Evolutionary conservation across 1,140 invertebrate species (phyloP).

Genomic region (Microplitis mediator): DNA sequence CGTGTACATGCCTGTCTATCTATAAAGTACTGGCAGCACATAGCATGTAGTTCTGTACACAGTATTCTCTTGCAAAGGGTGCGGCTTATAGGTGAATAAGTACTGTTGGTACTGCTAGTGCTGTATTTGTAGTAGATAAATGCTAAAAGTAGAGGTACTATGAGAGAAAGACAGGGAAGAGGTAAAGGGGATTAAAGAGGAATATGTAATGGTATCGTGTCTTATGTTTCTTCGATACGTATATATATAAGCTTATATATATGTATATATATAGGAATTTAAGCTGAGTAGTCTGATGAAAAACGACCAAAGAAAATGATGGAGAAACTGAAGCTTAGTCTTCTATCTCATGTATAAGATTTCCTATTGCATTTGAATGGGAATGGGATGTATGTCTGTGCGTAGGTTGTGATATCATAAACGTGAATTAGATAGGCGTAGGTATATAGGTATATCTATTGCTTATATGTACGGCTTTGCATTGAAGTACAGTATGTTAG

Average conservation of each 20-base stretch:
- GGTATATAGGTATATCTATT: not conserved
- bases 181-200: not conserved
- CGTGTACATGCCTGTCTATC: too few relatives aligned
- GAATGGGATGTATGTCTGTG: not conserved
- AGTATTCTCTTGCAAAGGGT: slow-evolving; percentile 15
- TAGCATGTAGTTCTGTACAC: not conserved
- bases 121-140: slow-evolving; percentile 6
- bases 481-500: not conserved
- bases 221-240: too few relatives aligned
- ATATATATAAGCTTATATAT: too few relatives aligned
- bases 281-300: too few relatives aligned
- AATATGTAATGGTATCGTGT: not conserved
- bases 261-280: too few relatives aligned
- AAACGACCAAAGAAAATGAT: too few relatives aligned
- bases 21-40: too few relatives aligned
- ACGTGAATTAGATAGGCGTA: not conserved
- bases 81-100: slow-evolving; percentile 13
- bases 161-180: not conserved
- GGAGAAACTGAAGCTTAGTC: too few relatives aligned
- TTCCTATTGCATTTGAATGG: not conserved
- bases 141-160: not conserved
- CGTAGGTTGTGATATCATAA: not conserved
- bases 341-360: not conserved
- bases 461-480: not conserved
- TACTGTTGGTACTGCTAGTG: not conserved